phyloP scores from a whole-genome alignment of 2,113 vertebrate genomes.

The Columba janthina region DNA sequence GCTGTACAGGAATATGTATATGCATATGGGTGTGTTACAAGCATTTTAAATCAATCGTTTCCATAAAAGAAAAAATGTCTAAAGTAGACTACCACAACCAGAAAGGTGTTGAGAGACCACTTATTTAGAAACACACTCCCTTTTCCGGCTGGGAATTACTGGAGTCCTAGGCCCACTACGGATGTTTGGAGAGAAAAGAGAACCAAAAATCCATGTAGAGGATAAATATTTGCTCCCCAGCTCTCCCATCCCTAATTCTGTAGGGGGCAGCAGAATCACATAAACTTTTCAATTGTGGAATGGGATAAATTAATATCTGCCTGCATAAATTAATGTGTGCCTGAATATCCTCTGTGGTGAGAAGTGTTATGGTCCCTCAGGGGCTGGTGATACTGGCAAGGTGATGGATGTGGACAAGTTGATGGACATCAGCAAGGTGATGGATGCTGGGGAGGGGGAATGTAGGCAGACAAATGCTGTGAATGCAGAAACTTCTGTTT shows the following conservation, averaged over 20 bases:
- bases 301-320: background rate
- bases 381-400: background rate
- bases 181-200: background rate
- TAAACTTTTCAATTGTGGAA: accelerated
- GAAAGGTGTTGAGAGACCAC: background rate
- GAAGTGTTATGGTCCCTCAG: background rate
- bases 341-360: accelerated
- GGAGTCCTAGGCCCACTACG: accelerated
- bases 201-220: accelerated
- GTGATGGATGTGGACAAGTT: background rate
- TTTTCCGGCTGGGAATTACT: background rate
- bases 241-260: background rate
- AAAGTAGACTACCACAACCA: background rate
- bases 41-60: background rate
- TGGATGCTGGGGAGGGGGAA: background rate
- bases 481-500: background rate
- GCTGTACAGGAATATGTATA: background rate
- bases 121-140: background rate
- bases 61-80: background rate
- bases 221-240: background rate
- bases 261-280: slow-evolving; percentile 24
- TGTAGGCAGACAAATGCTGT: background rate
- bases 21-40: background rate
- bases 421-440: background rate
- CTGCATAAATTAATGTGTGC: background rate